Base-by-base conservation (phyloP, 92 coral and sea anemone species). In the Micromussa lordhowensis region DNA sequence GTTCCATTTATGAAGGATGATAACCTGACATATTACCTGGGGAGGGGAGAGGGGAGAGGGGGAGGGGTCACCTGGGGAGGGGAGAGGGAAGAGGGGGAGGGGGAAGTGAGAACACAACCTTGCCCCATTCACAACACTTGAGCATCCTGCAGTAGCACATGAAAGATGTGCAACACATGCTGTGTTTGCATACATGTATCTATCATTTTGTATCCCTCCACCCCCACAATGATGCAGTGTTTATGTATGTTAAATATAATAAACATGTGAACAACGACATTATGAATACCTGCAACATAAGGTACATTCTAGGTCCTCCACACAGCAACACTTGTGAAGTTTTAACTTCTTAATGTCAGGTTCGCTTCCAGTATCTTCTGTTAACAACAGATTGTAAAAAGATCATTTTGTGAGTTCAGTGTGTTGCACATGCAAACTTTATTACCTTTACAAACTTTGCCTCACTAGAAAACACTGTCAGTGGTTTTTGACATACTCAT, bases 271-370 rank as follows among this genome's bases (percentile, higher is more conserved):
- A 73, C 49, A 16, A 38, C 3, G 26, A 73, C 68, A 58, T 29
- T 7, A 30, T 64, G 78, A 74, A 10, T 38, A 96, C 99, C 98
- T 91, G 88, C 99, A 96, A 74, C 99, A 96, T 59, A 96, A 80
- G 2, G 98, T 95, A 38, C 99, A 96, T 66, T 96, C 99, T 69
- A 96, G 72, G 78, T 96, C 99, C 28, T 91, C 96, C 28, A 84
- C 95, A 58, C 85, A 86, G 44, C 84, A 89, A 16, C 83, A 68
- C 49, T 83, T 86, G 22, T 66, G 35, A 78, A 86, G 81, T 77
- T 51, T 64, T 64, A 82, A 69, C 71, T 82, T 91, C 61, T 86
- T 85, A 0, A 86, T 58, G 66, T 48, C 91, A 57, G 87, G 76
- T 36, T 85, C 83, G 30, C 74, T 48, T 77, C 80, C 82, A 73